phyloP scores from a whole-genome alignment of 2,888 invertebrate genomes.

The Uloborus plumipes region DNA sequence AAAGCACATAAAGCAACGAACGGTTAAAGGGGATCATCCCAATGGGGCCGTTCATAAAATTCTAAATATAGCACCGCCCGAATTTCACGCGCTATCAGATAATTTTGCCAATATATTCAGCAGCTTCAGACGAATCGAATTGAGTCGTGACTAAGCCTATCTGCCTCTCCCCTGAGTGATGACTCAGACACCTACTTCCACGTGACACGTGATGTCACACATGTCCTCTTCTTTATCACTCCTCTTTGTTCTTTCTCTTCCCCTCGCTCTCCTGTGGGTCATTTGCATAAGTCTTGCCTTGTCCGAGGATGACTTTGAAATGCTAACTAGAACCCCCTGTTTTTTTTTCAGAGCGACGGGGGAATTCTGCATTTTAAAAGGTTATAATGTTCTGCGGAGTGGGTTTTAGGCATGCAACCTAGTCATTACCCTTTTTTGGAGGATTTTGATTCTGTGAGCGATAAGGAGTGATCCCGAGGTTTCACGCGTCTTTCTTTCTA shows the following conservation, averaged over 20 bases:
- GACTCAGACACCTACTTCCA: conserved; percentile 38
- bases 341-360: not conserved
- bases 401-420: too few relatives aligned
- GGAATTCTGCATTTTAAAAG: not conserved
- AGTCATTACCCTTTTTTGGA: too few relatives aligned
- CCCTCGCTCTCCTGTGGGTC: conserved; percentile 16
- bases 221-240: conserved; percentile 1
- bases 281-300: conserved; percentile 38
- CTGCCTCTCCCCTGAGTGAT: conserved; percentile 40
- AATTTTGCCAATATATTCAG: conserved; percentile 58
- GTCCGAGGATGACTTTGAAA: conserved; percentile 1
- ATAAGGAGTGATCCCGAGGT: too few relatives aligned
- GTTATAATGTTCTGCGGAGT: too few relatives aligned
- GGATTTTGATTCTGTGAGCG: too few relatives aligned
- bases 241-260: conserved; percentile 16
- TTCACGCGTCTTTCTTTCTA: too few relatives aligned
- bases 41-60: too few relatives aligned
- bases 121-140: conserved; percentile 39
- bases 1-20: too few relatives aligned
- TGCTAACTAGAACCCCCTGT: not conserved
- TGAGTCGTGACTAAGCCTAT: conserved; percentile 56
- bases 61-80: not conserved
- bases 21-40: too few relatives aligned
- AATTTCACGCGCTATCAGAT: conserved; percentile 51
- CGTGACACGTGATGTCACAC: conserved; percentile 20